phyloP scores from a whole-genome alignment of 2,113 vertebrate genomes.

The Centrocercus urophasianus region DNA sequence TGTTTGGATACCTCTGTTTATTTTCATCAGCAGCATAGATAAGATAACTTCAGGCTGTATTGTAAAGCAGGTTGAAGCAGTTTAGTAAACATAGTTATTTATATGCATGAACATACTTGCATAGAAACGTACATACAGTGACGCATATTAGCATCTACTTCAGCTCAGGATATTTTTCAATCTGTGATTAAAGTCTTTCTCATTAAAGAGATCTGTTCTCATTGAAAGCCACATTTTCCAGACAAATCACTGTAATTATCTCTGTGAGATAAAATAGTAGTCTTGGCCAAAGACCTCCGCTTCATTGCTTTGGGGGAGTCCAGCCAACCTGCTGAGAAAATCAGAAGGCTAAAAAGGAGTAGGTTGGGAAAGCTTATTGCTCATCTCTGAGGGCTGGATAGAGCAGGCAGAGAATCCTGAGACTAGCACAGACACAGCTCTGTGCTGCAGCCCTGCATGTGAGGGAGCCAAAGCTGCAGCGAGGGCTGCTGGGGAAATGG shows the following conservation, averaged over 20 bases:
- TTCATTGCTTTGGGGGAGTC: neutral
- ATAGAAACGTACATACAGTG: neutral
- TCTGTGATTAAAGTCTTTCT: neutral
- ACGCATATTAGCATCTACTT: neutral
- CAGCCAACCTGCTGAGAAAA: neutral
- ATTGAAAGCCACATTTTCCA: neutral
- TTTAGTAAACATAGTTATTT: constrained; percentile 58
- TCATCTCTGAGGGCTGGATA: neutral
- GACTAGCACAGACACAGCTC: neutral
- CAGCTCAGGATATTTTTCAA: neutral
- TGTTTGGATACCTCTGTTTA: constrained; percentile 45
- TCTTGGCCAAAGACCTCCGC: neutral
- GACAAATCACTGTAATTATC: constrained; percentile 51
- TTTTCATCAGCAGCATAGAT: constrained; percentile 43
- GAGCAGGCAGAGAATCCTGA: neutral
- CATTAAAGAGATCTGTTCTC: constrained; percentile 37
- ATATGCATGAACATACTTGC: constrained; percentile 13
- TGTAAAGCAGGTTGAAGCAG: constrained; percentile 7
- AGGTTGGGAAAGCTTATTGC: neutral
- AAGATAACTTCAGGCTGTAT: constrained; percentile 42
- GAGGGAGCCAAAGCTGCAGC: neutral
- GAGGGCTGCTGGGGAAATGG: neutral
- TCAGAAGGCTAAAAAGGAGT: neutral
- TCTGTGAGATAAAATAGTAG: neutral
- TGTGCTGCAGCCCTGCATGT: neutral